Evolutionary conservation across 2,888 invertebrate genomes (phyloP).

Genomic region (Melanargia galathea): DNA sequence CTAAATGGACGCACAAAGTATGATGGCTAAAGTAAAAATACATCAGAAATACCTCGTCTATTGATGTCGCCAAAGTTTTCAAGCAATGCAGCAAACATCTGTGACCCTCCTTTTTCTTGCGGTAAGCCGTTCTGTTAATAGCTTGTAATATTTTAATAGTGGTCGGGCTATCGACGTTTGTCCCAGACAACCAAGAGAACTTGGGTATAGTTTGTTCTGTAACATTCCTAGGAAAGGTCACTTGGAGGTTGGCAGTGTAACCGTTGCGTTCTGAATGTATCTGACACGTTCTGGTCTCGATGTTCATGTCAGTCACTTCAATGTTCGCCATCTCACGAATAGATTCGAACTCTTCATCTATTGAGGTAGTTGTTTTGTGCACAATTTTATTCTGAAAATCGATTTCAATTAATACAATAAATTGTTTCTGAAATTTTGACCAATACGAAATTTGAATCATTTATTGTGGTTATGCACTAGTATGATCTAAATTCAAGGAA

Average conservation of each 20-base stretch:
- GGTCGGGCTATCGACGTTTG: slow-evolving; percentile 86
- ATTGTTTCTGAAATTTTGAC: neutral
- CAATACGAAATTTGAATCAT: neutral
- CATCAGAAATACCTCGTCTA: slow-evolving; percentile 67
- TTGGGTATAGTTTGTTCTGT: slow-evolving; percentile 75
- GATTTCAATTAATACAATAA: too few relatives aligned
- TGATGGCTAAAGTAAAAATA: neutral
- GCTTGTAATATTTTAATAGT: slow-evolving; percentile 90
- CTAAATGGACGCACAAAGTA: too few relatives aligned
- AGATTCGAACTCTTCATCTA: slow-evolving; percentile 79
- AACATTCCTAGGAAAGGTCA: slow-evolving; percentile 82
- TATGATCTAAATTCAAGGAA: too few relatives aligned
- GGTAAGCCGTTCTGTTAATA: slow-evolving; percentile 89
- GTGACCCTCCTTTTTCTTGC: slow-evolving; percentile 91
- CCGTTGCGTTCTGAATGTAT: slow-evolving; percentile 81
- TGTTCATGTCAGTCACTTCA: slow-evolving; percentile 82
- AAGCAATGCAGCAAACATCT: slow-evolving; percentile 95
- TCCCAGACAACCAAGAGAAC: slow-evolving; percentile 77
- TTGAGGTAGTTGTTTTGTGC: slow-evolving; percentile 63
- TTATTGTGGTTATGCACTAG: neutral
- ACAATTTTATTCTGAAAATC: slow-evolving; percentile 63
- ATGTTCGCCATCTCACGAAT: slow-evolving; percentile 78
- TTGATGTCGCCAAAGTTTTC: slow-evolving; percentile 73
- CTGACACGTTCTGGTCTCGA: slow-evolving; percentile 81
- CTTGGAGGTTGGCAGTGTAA: slow-evolving; percentile 79